A percentile compares a stretch with the other conserved stretches of the same genome.
Conservation (phyloP, 1,140 invertebrate genomes). For the Artemia franciscana region DNA sequence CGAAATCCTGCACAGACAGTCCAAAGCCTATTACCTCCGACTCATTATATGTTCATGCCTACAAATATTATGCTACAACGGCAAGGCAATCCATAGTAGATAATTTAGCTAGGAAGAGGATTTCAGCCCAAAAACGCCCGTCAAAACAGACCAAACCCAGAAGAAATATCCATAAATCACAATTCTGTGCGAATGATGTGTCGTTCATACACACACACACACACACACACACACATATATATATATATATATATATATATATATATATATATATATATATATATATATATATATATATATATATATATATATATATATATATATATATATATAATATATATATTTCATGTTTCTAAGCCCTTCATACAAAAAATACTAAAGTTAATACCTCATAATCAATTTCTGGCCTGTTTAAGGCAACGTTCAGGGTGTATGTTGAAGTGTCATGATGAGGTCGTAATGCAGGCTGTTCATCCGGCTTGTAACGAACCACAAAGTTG, state of each 20-base stretch:
- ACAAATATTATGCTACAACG: no score
- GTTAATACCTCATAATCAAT: constrained; percentile 27
- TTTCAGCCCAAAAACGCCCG: no score
- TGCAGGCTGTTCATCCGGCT: constrained; percentile 29
- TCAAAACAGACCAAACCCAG: no score
- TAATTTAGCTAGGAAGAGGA: no score
- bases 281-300: not conserved
- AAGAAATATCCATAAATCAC: no score
- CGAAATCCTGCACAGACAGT: no score
- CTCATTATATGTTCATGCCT: no score
- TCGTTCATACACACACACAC: not conserved
- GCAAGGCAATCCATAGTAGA: no score
- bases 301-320: not conserved
- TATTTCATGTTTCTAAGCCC: not conserved
- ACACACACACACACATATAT: not conserved
- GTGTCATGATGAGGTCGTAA: constrained; percentile 33
- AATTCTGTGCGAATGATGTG: not conserved
- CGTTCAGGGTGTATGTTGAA: constrained; percentile 34
- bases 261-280: not conserved
- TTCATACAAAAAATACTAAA: not conserved
- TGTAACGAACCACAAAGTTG: constrained; percentile 37
- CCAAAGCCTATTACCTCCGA: no score
- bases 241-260: not conserved
- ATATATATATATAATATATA: not conserved
- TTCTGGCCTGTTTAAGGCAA: constrained; percentile 28